phyloP scores from a whole-genome alignment of 2,888 invertebrate species.

The Plebejus argus region DNA sequence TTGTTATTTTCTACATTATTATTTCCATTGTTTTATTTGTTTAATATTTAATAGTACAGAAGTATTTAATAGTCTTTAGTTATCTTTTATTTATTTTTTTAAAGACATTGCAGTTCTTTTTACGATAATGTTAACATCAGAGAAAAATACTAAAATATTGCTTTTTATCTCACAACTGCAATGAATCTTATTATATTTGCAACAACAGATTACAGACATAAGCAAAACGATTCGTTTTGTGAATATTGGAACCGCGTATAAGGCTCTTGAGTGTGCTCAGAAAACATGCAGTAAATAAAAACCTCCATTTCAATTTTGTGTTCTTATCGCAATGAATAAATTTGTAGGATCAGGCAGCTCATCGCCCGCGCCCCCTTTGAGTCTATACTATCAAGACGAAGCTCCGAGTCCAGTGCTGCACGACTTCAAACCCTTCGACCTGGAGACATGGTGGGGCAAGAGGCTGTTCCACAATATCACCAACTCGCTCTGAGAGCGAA shows the following conservation, averaged over 20 bases:
- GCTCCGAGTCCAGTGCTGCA: constrained; percentile 85
- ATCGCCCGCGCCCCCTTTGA: constrained; percentile 70
- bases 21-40: background rate
- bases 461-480: constrained; percentile 92
- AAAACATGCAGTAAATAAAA: too few species aligned
- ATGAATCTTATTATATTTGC: too few species aligned
- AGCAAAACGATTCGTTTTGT: too few species aligned
- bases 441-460: constrained; percentile 95
- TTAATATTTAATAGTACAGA: background rate
- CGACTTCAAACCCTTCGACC: constrained; percentile 94
- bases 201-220: too few species aligned
- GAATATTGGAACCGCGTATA: too few species aligned
- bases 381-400: constrained; percentile 86
- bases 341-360: constrained; percentile 66
- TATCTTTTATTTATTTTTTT: background rate
- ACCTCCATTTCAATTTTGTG: background rate
- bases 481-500: constrained; percentile 82
- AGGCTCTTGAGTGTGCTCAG: too few species aligned
- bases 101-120: background rate
- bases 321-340: constrained; percentile 14
- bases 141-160: background rate
- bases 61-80: background rate
- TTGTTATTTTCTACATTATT: background rate
- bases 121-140: background rate
- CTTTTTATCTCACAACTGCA: background rate